A percentile compares a stretch with the other conserved stretches of the same genome.
phyloP scores from a whole-genome alignment of 1,140 invertebrate genomes.

The Oncopodura yosiiana region DNA sequence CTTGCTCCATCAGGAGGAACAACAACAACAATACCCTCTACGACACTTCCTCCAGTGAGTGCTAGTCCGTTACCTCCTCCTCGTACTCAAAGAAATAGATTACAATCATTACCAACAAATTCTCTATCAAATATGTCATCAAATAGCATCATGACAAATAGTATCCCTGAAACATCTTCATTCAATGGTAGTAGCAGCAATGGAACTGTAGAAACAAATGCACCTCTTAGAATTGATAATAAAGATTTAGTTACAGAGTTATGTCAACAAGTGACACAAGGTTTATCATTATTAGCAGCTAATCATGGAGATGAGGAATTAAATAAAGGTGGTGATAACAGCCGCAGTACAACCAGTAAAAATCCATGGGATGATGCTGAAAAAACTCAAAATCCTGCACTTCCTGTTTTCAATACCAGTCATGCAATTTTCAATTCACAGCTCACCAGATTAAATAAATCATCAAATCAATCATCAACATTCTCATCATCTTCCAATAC shows the following conservation, averaged over 20 bases:
- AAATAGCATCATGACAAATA: slow-evolving; percentile 49
- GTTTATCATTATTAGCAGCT: slow-evolving; percentile 63
- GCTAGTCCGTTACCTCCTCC: slow-evolving; percentile 39
- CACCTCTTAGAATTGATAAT: slow-evolving; percentile 26
- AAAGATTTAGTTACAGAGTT: slow-evolving; percentile 58
- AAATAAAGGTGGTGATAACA: slow-evolving; percentile 9
- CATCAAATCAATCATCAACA: not conserved
- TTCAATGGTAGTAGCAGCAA: slow-evolving; percentile 37
- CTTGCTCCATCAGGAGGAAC: slow-evolving; percentile 43
- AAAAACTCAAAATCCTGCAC: slow-evolving; percentile 9
- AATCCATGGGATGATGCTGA: slow-evolving; percentile 32
- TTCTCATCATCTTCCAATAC: not conserved
- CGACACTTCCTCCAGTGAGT: slow-evolving; percentile 25
- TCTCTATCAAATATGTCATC: slow-evolving; percentile 24
- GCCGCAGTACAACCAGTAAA: no score
- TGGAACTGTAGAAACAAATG: slow-evolving; percentile 6
- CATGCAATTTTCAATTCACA: not conserved
- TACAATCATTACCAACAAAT: slow-evolving; percentile 39
- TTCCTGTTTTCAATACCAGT: slow-evolving; percentile 20
- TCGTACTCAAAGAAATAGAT: slow-evolving; percentile 37
- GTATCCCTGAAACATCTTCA: slow-evolving; percentile 67
- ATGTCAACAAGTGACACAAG: slow-evolving; percentile 77
- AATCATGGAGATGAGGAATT: slow-evolving; percentile 51
- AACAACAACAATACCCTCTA: not conserved
- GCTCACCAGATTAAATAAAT: not conserved